Conservation (phyloP, 2,113 vertebrate species). For the Telmatochromis brachygnathus region DNA sequence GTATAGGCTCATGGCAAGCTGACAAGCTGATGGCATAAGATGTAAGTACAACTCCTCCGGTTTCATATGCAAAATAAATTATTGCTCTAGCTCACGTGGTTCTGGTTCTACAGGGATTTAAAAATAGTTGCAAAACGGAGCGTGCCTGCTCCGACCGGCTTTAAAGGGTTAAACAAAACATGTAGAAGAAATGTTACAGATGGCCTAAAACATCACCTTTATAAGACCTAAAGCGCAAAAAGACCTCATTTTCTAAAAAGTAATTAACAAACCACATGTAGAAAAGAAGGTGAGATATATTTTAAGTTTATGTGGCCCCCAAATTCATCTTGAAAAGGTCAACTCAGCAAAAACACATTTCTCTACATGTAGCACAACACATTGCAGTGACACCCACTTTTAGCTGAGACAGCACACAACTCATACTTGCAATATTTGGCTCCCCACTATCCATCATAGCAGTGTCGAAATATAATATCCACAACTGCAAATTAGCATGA, state of each 20-base stretch:
- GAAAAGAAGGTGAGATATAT: neutral
- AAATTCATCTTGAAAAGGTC: neutral
- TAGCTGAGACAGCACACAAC: neutral
- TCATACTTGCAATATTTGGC: neutral
- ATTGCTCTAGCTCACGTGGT: no score
- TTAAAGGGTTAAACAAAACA: neutral
- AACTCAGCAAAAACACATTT: neutral
- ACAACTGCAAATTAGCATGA: conserved; percentile 34
- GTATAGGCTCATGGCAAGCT: no score
- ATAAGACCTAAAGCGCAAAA: neutral
- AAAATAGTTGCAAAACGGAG: no score
- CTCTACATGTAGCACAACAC: neutral
- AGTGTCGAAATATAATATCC: conserved; percentile 22
- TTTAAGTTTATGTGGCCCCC: neutral
- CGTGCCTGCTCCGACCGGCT: fast-evolving
- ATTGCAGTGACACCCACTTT: neutral
- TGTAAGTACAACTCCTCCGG: no score
- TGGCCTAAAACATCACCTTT: neutral
- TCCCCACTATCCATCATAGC: neutral
- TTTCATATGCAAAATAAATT: no score
- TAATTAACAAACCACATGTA: neutral
- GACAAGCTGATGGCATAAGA: no score
- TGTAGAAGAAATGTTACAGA: neutral
- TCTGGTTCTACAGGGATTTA: no score
- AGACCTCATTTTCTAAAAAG: neutral